Conservation (phyloP, 2,888 invertebrate species). For the Cheilosia vulpina region DNA sequence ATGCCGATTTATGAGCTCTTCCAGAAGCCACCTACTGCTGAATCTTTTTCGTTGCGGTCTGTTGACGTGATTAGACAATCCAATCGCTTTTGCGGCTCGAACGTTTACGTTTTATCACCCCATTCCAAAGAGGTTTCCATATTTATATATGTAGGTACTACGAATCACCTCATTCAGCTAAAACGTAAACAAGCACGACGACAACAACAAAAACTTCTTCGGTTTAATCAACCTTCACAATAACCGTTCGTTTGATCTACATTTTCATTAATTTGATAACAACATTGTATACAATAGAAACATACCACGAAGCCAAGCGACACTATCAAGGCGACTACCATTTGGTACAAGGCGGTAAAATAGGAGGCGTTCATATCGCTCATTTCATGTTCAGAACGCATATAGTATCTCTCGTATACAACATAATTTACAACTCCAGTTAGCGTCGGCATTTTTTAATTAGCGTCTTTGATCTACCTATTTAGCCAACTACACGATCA, state of each 20-base stretch:
- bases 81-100: no score
- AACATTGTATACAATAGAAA: conserved; percentile 9
- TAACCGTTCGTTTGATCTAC: conserved; percentile 47
- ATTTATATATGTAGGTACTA: no score
- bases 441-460: conserved; percentile 71
- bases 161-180: no score
- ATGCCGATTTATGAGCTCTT: no score
- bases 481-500: conserved; percentile 58
- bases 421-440: conserved; percentile 68
- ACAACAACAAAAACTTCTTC: conserved; percentile 29
- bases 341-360: conserved; percentile 21
- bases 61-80: no score
- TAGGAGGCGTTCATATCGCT: conserved; percentile 43
- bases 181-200: background rate
- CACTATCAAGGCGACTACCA: conserved; percentile 34
- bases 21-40: no score
- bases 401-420: conserved; percentile 58
- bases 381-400: conserved; percentile 50
- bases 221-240: conserved; percentile 47
- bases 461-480: conserved; percentile 66
- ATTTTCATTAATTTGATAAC: conserved; percentile 56
- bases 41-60: no score
- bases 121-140: no score
- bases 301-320: conserved; percentile 31
- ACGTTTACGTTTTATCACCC: no score